Base-by-base conservation (phyloP, 1,140 invertebrate species). In the Lordiphosa clarofinis region DNA sequence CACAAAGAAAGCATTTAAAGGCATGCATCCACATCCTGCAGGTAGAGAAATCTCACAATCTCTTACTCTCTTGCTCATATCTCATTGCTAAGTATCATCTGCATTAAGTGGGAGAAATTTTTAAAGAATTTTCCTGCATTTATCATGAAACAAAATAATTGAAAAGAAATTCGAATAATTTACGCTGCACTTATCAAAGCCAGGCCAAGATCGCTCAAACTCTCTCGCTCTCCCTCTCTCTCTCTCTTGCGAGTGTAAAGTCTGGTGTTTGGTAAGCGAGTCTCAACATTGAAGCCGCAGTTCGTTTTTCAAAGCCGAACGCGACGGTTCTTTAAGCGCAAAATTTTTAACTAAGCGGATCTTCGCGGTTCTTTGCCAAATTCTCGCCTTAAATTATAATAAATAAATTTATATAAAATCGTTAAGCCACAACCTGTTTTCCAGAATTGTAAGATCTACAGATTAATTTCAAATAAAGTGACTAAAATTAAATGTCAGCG, bases 111-210 rank as follows among this genome's bases (percentile, higher is more conserved):
- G 70, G 70, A 61, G 74, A 79, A 71, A 79, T 74, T 68, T 81
- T 24, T 33, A 28, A 79, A 70, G 58, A 37, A 69, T 47, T 50
- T 48, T 38, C 40, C 44, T 59, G 56, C 54, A 70, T 81, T 73
- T 66, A 71, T 67, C 73, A 46, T 38, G 56, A 61, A 53, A 40
- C 44, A 56, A 81, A 82, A 58, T 74, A 66, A 75, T 76, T 72
- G 61, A 68, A 82, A 76, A 81, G 75, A 82, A 81, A 81, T 81
- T 69, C 46, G 55, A 81, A 71, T 53, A 58, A 81, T 81, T 81
- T 75, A 50, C 58, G 58, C 47, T 72, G 56, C 76, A 81, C 62
- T 82, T 81, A 81, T 67, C 75, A 53, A 53, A 60, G 62, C 58
- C 53, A 55, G 52, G 48, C 56, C 48, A 67, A 55, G 57, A 81